Evolutionary conservation across 2,888 invertebrate genomes (phyloP), one percentile per base, ranked within the genome.

Genomic region (Chloromyia formosa): DNA sequence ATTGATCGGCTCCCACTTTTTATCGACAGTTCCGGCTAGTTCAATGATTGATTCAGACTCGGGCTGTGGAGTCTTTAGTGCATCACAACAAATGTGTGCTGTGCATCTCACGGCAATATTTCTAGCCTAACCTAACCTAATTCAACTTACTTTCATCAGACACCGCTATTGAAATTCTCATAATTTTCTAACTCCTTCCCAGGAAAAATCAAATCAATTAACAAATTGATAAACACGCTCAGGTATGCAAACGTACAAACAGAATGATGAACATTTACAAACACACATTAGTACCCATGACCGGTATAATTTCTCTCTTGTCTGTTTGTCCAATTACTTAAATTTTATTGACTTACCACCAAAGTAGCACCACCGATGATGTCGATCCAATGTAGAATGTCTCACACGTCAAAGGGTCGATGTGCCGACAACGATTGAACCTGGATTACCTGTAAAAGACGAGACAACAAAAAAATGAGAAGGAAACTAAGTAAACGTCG

Each of bases 291-390:
- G 49, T 49, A n/a, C 27, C 7, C 27, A 35, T 35, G 27, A 35
- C 49, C 12, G 49, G 49, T 2, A 49, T n/a, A 49, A 49, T n/a
- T n/a, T 12, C 49, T 49, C 49, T n/a, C 22, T 22, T n/a, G 20
- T 14, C 20, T 66, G 45, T 66, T 66, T 66, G 49, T n/a, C 20
- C 66, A 66, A 66, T 66, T 66, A 66, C 49, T 66, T 22, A 49
- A 66, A 66, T 66, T 66, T 49, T 66, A 22, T 66, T 66, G 45
- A 66, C 66, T 66, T 66, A 66, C 66, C 66, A 66, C 66, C 66
- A 49, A 66, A 49, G 66, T 66, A 66, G 66, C 66, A 66, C 66
- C 66, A 22, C 20, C 22, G 23, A n/a, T 23, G 23, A 49, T 22
- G 49, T 45, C 27, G 49, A 22, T 49, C 22, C 49, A 16, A 49